Conservation (phyloP, 2,113 vertebrate genomes). For the Pteronura brasiliensis region DNA sequence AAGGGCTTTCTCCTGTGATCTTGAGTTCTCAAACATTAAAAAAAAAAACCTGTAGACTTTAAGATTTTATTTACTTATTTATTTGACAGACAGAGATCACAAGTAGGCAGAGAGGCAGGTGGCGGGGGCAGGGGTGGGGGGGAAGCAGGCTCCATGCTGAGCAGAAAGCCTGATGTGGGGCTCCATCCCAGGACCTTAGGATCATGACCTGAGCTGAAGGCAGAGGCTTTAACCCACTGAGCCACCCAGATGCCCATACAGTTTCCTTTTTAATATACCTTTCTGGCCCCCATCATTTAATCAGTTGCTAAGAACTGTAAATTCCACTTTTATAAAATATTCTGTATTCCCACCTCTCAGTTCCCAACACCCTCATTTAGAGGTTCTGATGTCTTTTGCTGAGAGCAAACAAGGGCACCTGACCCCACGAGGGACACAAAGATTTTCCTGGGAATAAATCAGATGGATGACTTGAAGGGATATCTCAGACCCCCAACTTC, state of each 20-base stretch:
- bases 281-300: background rate
- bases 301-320: background rate
- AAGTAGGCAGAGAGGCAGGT: too few species aligned
- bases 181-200: too few species aligned
- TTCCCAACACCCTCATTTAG: background rate
- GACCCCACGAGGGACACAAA: background rate
- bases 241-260: too few species aligned
- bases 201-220: too few species aligned
- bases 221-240: too few species aligned
- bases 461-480: background rate
- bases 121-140: too few species aligned
- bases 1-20: background rate
- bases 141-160: too few species aligned
- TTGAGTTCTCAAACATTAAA: background rate
- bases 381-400: background rate
- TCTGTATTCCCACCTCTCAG: background rate
- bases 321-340: background rate
- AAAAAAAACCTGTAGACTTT: too few species aligned
- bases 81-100: too few species aligned
- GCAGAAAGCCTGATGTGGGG: too few species aligned
- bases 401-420: background rate
- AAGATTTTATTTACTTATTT: too few species aligned
- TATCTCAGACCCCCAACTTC: background rate
- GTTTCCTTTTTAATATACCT: background rate
- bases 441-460: background rate